Evolutionary conservation across 2,113 vertebrate genomes (phyloP).

Genomic region (Python bivittatus): DNA sequence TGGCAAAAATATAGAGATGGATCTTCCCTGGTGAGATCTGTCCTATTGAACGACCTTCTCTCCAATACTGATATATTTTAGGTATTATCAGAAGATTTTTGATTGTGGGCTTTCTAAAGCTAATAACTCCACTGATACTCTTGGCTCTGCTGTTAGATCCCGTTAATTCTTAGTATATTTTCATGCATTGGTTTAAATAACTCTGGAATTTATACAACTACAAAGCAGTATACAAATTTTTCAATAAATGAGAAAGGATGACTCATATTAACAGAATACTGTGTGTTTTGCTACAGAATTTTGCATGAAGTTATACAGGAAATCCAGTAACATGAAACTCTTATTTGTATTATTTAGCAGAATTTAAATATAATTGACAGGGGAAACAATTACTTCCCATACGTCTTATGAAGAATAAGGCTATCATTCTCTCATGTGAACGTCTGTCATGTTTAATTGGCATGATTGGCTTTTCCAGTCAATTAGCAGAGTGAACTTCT

Average conservation of each 20-base stretch:
- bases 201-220: too few relatives aligned
- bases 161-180: too few relatives aligned
- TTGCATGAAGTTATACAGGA: not conserved
- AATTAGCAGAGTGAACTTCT: constrained; percentile 1
- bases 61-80: not conserved
- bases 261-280: not conserved
- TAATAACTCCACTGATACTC: too few relatives aligned
- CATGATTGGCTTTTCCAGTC: constrained; percentile 6
- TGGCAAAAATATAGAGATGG: too few relatives aligned
- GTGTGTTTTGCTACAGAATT: not conserved
- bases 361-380: constrained; percentile 9
- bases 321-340: not conserved
- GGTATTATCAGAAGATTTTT: not conserved
- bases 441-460: constrained; percentile 24
- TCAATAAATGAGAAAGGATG: too few relatives aligned
- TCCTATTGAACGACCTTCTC: too few relatives aligned
- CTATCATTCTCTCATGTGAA: constrained; percentile 6
- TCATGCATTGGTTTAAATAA: too few relatives aligned
- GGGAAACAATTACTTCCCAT: not conserved
- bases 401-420: constrained; percentile 5
- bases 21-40: too few relatives aligned
- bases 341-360: constrained; percentile 17
- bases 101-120: too few relatives aligned
- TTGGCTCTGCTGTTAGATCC: too few relatives aligned
- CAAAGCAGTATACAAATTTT: too few relatives aligned